Conservation (phyloP, 1,140 invertebrate species). For the Epicauta chinensis region DNA sequence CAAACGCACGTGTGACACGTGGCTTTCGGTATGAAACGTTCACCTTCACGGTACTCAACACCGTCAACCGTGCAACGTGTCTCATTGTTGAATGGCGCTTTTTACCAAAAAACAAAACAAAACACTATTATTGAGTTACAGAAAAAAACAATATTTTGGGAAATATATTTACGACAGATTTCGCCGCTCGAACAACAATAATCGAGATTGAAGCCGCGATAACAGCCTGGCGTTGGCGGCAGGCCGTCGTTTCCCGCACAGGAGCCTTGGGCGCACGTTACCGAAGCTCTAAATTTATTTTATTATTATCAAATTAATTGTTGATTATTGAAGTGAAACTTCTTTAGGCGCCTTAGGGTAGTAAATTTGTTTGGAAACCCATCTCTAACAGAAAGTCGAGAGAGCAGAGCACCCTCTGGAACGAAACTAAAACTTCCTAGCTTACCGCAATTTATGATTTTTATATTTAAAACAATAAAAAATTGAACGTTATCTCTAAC, state of each 20-base stretch:
- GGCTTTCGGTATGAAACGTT: background rate
- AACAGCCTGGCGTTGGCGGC: background rate
- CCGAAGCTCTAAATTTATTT: background rate
- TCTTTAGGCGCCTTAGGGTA: too few relatives aligned
- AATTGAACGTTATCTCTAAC: too few relatives aligned
- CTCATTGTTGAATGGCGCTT: slow-evolving; percentile 5
- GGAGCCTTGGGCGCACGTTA: background rate
- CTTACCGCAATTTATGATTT: too few relatives aligned
- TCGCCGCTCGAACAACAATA: slow-evolving; percentile 1
- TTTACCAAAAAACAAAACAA: background rate
- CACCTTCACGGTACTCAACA: slow-evolving; percentile 2
- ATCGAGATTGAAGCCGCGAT: background rate
- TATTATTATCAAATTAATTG: background rate
- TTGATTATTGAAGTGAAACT: background rate
- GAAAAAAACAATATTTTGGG: background rate
- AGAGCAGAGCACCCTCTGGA: too few relatives aligned
- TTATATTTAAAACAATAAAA: too few relatives aligned
- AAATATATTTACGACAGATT: slow-evolving; percentile 1
- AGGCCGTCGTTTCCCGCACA: background rate
- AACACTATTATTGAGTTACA: background rate
- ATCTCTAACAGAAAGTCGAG: too few relatives aligned
- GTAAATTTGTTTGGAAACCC: too few relatives aligned
- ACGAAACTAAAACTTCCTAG: too few relatives aligned
- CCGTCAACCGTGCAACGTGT: slow-evolving; percentile 2
- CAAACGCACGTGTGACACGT: slow-evolving; percentile 6